Conservation (phyloP, 2,797 vertebrate species). For the Parauchenoglanis ngamensis region DNA sequence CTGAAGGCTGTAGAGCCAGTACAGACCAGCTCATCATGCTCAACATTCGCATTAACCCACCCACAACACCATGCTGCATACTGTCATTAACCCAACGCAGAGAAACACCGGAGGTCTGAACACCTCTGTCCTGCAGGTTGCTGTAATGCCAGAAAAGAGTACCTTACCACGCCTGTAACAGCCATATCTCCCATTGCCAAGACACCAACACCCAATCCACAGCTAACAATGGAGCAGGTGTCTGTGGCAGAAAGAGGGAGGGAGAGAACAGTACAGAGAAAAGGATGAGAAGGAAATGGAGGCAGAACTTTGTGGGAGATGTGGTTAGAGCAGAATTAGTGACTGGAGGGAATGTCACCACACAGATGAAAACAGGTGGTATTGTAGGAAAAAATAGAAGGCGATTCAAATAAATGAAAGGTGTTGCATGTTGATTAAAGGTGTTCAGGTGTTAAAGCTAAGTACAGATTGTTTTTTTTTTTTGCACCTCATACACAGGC, state of each 20-base stretch:
- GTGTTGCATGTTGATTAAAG: slow-evolving; percentile 30
- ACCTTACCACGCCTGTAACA: background rate
- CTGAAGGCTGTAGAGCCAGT: slow-evolving; percentile 22
- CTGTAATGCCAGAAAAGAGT: slow-evolving; percentile 21
- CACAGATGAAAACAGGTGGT: slow-evolving; percentile 32
- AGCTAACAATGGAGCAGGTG: slow-evolving; percentile 73
- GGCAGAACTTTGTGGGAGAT: slow-evolving; percentile 43
- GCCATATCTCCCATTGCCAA: slow-evolving; percentile 38
- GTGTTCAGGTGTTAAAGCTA: slow-evolving; percentile 36
- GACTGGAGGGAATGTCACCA: slow-evolving; percentile 19
- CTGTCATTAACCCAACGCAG: slow-evolving; percentile 13
- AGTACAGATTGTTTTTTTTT: slow-evolving; percentile 41
- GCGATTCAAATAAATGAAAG: slow-evolving; percentile 34
- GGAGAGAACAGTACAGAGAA: slow-evolving; percentile 26
- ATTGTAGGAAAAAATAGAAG: slow-evolving; percentile 17
- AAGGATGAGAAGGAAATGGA: slow-evolving; percentile 38
- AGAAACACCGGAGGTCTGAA: background rate
- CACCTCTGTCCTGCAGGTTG: slow-evolving; percentile 1
- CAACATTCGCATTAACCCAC: slow-evolving; percentile 4
- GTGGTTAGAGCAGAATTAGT: slow-evolving; percentile 45
- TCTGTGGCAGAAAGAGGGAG: slow-evolving; percentile 52
- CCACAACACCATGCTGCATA: slow-evolving; percentile 25
- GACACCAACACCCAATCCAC: slow-evolving; percentile 42
- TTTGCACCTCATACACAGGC: slow-evolving; percentile 34
- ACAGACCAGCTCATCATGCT: slow-evolving; percentile 19